These are phyloP conservation scores for Arctocebus calabarensis DNA, from an alignment of 2,797 vertebrate genomes.

Conservation along the genomic window DNA sequence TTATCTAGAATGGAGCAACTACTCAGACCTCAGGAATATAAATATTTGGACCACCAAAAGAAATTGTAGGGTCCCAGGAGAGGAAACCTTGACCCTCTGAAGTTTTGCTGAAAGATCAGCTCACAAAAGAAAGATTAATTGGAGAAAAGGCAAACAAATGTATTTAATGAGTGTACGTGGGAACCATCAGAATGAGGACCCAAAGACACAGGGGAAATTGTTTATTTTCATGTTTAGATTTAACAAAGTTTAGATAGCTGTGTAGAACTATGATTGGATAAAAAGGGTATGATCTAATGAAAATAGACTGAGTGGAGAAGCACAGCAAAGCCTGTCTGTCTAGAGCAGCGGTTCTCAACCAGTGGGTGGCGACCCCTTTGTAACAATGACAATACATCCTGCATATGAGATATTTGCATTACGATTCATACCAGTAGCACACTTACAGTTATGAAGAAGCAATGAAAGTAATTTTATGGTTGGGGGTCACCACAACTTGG, in stretches of 20 bases:
- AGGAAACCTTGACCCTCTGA: not conserved
- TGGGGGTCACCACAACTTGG: no score
- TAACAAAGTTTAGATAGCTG: not conserved
- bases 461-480: no score
- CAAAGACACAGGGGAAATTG: not conserved
- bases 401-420: no score
- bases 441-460: no score
- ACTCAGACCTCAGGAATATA: not conserved
- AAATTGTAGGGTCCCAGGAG: not conserved
- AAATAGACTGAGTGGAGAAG: not conserved
- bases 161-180: not conserved
- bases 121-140: not conserved
- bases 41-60: not conserved
- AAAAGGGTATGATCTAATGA: not conserved
- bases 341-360: not conserved
- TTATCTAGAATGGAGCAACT: not conserved
- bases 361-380: no score
- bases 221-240: not conserved
- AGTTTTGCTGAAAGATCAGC: not conserved
- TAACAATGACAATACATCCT: no score
- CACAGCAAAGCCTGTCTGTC: not conserved
- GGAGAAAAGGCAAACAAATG: not conserved
- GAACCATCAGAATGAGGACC: not conserved
- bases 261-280: not conserved
- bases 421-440: no score